Base-by-base conservation (phyloP, 2,797 vertebrate genomes). In the Tenualosa thibaudeaui region DNA sequence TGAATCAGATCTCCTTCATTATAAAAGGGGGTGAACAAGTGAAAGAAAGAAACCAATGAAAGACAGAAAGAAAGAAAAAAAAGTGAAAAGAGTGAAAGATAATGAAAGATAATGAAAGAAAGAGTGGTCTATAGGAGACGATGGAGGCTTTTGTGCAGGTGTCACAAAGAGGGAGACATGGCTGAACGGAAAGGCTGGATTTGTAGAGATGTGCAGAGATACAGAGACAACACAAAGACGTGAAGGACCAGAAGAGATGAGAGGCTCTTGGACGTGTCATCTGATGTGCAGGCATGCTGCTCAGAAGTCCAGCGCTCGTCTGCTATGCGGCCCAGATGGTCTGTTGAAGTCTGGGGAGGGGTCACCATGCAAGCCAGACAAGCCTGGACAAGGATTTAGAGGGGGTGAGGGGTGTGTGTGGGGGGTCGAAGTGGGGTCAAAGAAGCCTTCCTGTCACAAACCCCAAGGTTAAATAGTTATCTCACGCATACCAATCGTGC, bases 381-480 rank as follows among this genome's bases (percentile, higher is more conserved):
- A 8, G 46, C 26, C 9, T 10, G 65, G 65, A 1, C 71, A 78
- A 40, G 71, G 71, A 17, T 82, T 81, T 49, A 49, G 82, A 46
- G 24, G 49, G 1, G n/a, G 83, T 46, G 4, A 0, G 58, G 43
- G 31, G 22, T 40, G 56, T 46, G 83, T 46, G 4, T 31, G 2
- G 53, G 46, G 46, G 13, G n/a, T 86, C 13, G 53, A 71, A 85
- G 22, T 84, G 62, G 50, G 85, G 81, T 46, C 10, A 53, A 83
- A 49, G 19, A 78, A 81, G 56, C 62, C 81, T 24, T 49, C 81
- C 50, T 86, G 53, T 87, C 62, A 85, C 19, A 22, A 26, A 65
- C 54, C 81, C 81, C 0, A 65, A 31, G 71, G 81, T 87, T 84
- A 81, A 88, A 58, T 81, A 50, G 65, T 54, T 54, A 78, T 81